Evolutionary conservation across 2,797 vertebrate genomes (phyloP).

Genomic region (Argya squamiceps): DNA sequence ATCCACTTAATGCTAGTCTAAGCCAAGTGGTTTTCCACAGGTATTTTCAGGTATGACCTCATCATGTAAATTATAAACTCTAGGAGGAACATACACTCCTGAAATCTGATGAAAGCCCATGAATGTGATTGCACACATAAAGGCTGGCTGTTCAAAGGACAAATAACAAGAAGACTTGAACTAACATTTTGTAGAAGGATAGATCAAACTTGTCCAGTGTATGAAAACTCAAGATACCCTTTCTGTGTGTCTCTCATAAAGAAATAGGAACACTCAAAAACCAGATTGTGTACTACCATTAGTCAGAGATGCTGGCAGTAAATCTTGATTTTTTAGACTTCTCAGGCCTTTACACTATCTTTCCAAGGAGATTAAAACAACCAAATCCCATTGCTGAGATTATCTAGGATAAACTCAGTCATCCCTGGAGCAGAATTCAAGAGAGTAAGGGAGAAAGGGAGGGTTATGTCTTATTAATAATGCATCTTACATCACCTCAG

Average conservation of each 20-base stretch:
- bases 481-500: not conserved
- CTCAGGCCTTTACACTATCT: not conserved
- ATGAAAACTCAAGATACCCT: not conserved
- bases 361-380: not conserved
- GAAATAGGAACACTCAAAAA: not conserved
- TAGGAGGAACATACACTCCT: not conserved
- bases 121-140: not conserved
- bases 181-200: not conserved
- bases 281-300: not conserved
- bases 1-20: not conserved
- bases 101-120: not conserved
- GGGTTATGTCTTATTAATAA: not conserved
- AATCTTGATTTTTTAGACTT: not conserved
- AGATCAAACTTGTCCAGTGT: not conserved
- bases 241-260: not conserved
- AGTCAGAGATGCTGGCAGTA: not conserved
- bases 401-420: conserved; percentile 4
- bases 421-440: not conserved
- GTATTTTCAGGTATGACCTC: not conserved
- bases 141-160: not conserved
- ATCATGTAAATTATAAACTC: conserved; percentile 3
- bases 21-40: not conserved
- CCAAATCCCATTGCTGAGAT: not conserved
- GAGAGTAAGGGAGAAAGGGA: not conserved
- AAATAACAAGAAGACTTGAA: not conserved